A percentile compares a stretch with the other conserved stretches of the same genome.
These are phyloP conservation scores for Drosophila sucinea DNA, from an alignment of 1,140 invertebrate species.

Conservation along the genomic window DNA sequence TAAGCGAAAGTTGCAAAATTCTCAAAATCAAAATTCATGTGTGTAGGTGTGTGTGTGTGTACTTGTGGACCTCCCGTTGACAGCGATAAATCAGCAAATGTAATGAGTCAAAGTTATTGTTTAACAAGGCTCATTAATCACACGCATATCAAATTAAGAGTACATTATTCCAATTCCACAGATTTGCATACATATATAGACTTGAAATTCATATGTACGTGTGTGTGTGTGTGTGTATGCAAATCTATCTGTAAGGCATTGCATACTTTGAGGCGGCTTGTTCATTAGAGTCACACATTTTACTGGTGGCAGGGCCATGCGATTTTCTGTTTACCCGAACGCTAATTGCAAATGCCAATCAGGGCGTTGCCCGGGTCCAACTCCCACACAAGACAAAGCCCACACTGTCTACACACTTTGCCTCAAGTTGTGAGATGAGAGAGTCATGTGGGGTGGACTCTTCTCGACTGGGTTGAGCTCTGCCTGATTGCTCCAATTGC, in stretches of 20 bases:
- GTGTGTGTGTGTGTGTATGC: neutral
- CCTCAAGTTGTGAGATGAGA: conserved; percentile 42
- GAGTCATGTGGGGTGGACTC: conserved; percentile 6
- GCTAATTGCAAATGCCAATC: conserved; percentile 83
- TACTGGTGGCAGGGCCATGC: conserved; percentile 37
- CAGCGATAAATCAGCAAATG: conserved; percentile 72
- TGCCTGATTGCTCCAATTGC: conserved; percentile 77
- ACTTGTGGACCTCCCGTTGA: conserved; percentile 55
- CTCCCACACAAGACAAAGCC: conserved; percentile 46
- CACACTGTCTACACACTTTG: conserved; percentile 16
- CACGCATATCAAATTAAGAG: conserved; percentile 73
- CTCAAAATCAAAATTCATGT: conserved; percentile 39
- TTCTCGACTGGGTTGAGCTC: conserved; percentile 33
- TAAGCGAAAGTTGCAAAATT: conserved; percentile 60
- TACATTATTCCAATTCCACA: conserved; percentile 71
- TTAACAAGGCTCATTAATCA: conserved; percentile 72
- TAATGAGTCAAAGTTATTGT: conserved; percentile 74
- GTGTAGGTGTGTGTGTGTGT: conserved; percentile 4
- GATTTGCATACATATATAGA: conserved; percentile 18
- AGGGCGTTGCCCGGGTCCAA: conserved; percentile 49
- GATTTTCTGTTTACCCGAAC: conserved; percentile 72
- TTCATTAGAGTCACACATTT: conserved; percentile 36
- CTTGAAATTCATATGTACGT: neutral
- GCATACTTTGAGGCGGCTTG: conserved; percentile 41
- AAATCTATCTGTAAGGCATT: conserved; percentile 8